Conservation (phyloP, 2,888 invertebrate genomes). For the Molanna angustata region DNA sequence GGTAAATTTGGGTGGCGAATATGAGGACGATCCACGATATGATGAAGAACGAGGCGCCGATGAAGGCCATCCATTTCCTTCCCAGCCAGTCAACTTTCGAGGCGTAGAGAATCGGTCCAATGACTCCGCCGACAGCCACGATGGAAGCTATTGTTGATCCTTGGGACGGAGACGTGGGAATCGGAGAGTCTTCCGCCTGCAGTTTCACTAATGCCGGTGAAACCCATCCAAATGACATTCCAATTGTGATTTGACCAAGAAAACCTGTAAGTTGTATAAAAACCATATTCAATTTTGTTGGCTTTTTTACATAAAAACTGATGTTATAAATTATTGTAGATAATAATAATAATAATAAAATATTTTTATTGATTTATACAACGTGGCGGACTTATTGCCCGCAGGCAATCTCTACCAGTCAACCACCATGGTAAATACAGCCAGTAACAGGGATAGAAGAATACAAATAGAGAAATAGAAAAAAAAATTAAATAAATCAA, state of each 20-base stretch:
- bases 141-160: constrained; percentile 14
- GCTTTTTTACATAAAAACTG: too few species aligned
- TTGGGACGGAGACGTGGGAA: constrained; percentile 12
- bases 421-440: too few species aligned
- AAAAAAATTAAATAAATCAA: too few species aligned
- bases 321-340: too few species aligned
- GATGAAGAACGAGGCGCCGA: constrained; percentile 7
- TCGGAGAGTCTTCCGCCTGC: constrained; percentile 14
- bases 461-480: too few species aligned
- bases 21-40: constrained; percentile 13
- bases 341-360: too few species aligned
- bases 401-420: too few species aligned
- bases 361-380: too few species aligned
- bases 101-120: constrained; percentile 13
- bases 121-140: constrained; percentile 12
- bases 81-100: constrained; percentile 14
- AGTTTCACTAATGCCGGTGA: constrained; percentile 16
- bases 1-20: constrained; percentile 16
- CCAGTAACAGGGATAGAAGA: too few species aligned
- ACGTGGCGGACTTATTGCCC: too few species aligned
- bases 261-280: constrained; percentile 22
- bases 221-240: constrained; percentile 14
- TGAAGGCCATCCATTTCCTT: constrained; percentile 16
- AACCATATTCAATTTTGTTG: too few species aligned
- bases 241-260: constrained; percentile 13